Conservation (phyloP, 2,113 vertebrate genomes). For the Sinocyclocheilus rhinocerous region DNA sequence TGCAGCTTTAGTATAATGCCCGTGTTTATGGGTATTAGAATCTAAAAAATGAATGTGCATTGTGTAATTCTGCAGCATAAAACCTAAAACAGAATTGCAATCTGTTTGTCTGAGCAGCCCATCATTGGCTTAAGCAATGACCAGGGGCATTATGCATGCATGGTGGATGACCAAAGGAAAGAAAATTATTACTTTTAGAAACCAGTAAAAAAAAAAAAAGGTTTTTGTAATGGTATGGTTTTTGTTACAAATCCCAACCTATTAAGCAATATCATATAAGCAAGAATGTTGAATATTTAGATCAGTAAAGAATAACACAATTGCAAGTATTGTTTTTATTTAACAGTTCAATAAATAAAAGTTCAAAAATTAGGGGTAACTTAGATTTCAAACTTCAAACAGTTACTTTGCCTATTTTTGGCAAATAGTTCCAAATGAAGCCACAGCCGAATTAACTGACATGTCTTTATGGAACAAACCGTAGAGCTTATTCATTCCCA, state of each 20-base stretch:
- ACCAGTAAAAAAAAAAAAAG: no score
- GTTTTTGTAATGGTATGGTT: background rate
- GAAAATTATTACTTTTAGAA: background rate
- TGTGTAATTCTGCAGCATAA: conserved; percentile 7
- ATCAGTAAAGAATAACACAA: background rate
- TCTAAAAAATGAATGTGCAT: background rate
- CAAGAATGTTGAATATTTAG: background rate
- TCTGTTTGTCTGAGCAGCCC: background rate
- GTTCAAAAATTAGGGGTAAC: background rate
- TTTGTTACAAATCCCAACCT: background rate
- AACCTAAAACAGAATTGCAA: background rate
- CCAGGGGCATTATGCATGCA: background rate
- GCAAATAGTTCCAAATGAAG: background rate
- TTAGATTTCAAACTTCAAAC: background rate
- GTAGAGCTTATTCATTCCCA: background rate
- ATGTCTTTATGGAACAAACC: background rate
- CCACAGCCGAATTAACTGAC: background rate
- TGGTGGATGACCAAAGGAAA: background rate
- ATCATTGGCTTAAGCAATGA: background rate
- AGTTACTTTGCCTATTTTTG: background rate
- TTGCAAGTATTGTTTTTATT: background rate
- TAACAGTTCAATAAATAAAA: background rate
- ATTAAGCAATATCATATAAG: background rate
- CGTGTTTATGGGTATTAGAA: background rate
- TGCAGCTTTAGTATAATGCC: conserved; percentile 11